These are phyloP conservation scores for Crocidura indochinensis DNA, from an alignment of 2,797 vertebrate species.

Conservation along the genomic window DNA sequence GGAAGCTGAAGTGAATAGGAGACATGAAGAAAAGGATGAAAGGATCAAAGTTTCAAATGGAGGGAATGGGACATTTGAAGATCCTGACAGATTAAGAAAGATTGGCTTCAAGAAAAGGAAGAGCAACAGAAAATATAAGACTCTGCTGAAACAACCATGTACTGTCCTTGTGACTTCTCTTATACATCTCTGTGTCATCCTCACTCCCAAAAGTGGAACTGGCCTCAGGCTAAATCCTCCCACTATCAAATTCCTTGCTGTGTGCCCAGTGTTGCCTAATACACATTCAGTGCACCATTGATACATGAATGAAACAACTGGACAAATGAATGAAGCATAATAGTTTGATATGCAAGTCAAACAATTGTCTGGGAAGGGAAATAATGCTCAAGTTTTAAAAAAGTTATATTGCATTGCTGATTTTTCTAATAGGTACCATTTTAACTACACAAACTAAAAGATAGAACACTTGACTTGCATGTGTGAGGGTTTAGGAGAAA, in stretches of 20 bases:
- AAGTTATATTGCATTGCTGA: background rate
- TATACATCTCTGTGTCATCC: background rate
- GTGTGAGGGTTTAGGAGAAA: background rate
- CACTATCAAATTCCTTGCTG: slow-evolving; percentile 24
- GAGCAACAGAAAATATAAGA: background rate
- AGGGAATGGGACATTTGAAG: background rate
- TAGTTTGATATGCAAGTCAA: slow-evolving; percentile 38
- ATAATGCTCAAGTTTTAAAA: background rate
- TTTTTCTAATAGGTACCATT: slow-evolving; percentile 28
- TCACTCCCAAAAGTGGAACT: background rate
- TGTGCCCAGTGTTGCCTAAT: background rate
- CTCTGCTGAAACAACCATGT: background rate
- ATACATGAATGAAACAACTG: slow-evolving; percentile 19
- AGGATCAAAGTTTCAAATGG: background rate
- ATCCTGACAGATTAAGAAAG: background rate
- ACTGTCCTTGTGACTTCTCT: background rate
- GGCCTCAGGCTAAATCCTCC: slow-evolving; percentile 15
- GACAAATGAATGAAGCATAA: background rate
- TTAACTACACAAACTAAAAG: background rate
- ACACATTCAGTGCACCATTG: background rate
- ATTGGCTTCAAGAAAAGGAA: accelerated
- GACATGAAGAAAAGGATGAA: background rate
- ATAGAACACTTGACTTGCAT: no score
- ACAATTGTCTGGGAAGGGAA: background rate
- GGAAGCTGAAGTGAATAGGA: background rate